phyloP scores from a whole-genome alignment of 2,113 vertebrate genomes.

The Syngnathus scovelli region DNA sequence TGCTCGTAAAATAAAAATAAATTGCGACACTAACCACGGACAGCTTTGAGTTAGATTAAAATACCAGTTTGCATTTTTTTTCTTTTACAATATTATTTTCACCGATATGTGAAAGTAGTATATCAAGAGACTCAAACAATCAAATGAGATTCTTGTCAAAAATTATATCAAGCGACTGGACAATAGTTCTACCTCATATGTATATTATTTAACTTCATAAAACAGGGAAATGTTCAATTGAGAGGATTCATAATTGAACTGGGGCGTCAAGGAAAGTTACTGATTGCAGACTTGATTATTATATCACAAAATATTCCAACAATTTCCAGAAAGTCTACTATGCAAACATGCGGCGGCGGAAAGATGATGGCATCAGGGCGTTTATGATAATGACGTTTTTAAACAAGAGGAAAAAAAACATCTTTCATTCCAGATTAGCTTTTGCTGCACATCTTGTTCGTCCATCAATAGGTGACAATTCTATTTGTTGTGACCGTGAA shows the following conservation, averaged over 20 bases:
- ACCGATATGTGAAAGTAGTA: neutral
- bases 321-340: neutral
- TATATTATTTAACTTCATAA: too few species aligned
- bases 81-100: neutral
- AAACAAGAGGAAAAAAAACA: neutral
- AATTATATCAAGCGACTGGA: too few species aligned
- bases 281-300: neutral
- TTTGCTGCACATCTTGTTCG: neutral
- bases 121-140: neutral
- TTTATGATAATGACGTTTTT: neutral
- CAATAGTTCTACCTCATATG: too few species aligned
- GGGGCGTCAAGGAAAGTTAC: too few species aligned
- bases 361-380: neutral
- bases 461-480: slow-evolving; percentile 3
- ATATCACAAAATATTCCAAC: neutral
- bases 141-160: too few species aligned
- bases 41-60: too few species aligned
- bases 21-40: neutral
- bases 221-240: too few species aligned
- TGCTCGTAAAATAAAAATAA: neutral
- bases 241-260: neutral
- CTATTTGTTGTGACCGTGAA: neutral
- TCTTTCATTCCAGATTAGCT: neutral
- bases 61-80: neutral
- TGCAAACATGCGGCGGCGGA: neutral